These are phyloP conservation scores for Carduelis carduelis DNA, from an alignment of 2,797 vertebrate genomes.

Conservation along the genomic window DNA sequence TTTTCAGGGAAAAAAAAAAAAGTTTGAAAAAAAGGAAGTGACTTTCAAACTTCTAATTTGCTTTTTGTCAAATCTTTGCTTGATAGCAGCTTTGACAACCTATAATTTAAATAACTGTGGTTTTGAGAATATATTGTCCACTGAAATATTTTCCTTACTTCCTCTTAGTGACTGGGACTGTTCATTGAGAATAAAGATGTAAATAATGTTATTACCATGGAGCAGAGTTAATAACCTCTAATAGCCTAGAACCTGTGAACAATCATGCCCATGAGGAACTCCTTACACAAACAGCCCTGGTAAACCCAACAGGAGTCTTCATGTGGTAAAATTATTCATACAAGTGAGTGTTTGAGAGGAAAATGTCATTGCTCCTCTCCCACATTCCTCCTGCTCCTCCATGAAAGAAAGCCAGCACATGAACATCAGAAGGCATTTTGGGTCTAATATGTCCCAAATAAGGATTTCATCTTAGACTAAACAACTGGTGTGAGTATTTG, in stretches of 20 bases:
- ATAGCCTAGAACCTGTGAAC: neutral
- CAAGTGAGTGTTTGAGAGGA: neutral
- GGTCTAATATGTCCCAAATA: neutral
- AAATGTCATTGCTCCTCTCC: neutral
- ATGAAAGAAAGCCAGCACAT: neutral
- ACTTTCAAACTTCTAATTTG: neutral
- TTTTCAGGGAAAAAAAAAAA: neutral
- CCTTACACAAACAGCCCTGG: neutral
- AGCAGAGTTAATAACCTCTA: neutral
- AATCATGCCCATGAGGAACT: neutral
- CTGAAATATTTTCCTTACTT: neutral
- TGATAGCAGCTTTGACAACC: neutral
- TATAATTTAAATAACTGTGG: neutral
- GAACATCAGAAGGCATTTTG: neutral
- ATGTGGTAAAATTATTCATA: neutral
- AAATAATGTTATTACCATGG: neutral
- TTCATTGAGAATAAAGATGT: neutral
- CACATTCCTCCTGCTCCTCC: neutral
- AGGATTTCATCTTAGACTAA: constrained; percentile 37
- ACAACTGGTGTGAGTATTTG: neutral
- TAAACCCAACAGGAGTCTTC: neutral
- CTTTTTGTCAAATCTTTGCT: neutral
- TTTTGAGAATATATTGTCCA: neutral
- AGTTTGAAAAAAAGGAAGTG: neutral
- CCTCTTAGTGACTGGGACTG: neutral